A percentile compares a stretch with the other conserved stretches of the same genome.
Evolutionary conservation across 2,797 vertebrate genomes (phyloP).

Genomic region (Danio aesculapii): DNA sequence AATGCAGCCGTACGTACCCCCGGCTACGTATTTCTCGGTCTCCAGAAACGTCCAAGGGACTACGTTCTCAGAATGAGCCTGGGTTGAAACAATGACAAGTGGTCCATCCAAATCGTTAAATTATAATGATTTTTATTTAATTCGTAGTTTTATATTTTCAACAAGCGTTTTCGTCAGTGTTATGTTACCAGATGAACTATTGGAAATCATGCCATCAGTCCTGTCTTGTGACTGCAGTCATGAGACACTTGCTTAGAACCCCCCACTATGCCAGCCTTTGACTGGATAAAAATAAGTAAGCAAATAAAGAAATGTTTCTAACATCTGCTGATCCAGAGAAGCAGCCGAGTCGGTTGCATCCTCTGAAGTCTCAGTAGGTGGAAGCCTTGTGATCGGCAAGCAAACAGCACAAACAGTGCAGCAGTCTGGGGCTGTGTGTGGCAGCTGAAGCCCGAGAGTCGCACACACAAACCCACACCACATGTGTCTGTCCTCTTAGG

Average conservation of each 20-base stretch:
- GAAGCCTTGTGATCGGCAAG: slow-evolving; percentile 70
- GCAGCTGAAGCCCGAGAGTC: slow-evolving; percentile 58
- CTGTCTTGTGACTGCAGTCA: slow-evolving; percentile 5
- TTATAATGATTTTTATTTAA: no score
- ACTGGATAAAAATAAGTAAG: slow-evolving; percentile 45
- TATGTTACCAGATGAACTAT: no score
- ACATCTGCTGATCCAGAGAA: slow-evolving; percentile 60
- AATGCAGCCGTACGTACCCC: no score
- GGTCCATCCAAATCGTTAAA: no score
- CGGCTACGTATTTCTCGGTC: no score
- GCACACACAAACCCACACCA: slow-evolving; percentile 58
- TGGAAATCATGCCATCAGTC: neutral
- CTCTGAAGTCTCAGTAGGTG: slow-evolving; percentile 65
- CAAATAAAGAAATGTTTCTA: slow-evolving; percentile 58
- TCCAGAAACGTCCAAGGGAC: no score
- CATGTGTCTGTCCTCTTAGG: slow-evolving; percentile 61
- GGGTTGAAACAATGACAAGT: no score
- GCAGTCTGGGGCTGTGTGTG: slow-evolving; percentile 59
- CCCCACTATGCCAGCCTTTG: slow-evolving; percentile 42
- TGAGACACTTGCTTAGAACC: slow-evolving; percentile 43
- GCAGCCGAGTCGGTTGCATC: slow-evolving; percentile 62
- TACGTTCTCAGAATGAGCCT: no score
- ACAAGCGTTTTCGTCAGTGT: no score
- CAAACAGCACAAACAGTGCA: slow-evolving; percentile 70
- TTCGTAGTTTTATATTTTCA: no score